Evolutionary conservation across 1,140 invertebrate species (phyloP).

Genomic region (Cherax quadricarinatus): DNA sequence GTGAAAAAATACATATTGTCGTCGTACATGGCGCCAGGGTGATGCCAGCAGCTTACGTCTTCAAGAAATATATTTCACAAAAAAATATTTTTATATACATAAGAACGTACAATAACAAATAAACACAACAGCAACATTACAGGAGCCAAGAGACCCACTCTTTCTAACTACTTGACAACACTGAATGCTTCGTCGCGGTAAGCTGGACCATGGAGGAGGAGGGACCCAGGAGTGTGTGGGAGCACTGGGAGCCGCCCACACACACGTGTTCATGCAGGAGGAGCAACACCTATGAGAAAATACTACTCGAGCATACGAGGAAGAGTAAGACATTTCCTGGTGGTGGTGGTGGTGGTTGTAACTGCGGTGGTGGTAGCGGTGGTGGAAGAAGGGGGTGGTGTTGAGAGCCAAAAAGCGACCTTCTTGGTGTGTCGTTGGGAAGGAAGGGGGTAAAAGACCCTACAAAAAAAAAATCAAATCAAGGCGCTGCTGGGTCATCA

Average conservation of each 20-base stretch:
- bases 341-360: background rate
- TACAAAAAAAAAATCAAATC: slow-evolving; percentile 14
- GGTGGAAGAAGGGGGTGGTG: background rate
- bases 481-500: slow-evolving; percentile 35
- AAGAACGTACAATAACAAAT: no score
- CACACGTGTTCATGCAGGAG: background rate
- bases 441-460: background rate
- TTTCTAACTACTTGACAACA: background rate
- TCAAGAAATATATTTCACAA: no score
- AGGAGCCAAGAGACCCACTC: background rate
- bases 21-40: no score
- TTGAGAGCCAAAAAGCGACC: background rate
- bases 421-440: background rate
- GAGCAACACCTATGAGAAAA: background rate
- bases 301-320: background rate
- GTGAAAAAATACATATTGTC: no score
- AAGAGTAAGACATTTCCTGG: background rate
- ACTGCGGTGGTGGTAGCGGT: background rate
- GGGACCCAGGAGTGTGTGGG: no score
- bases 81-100: no score
- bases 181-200: background rate
- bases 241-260: no score
- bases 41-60: no score
- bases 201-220: background rate
- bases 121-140: no score